Percentiles rank a stretch among this genome's conserved stretches.
Evolutionary conservation across 2,113 vertebrate species (phyloP).

Genomic region (Nothobranchius furzeri): DNA sequence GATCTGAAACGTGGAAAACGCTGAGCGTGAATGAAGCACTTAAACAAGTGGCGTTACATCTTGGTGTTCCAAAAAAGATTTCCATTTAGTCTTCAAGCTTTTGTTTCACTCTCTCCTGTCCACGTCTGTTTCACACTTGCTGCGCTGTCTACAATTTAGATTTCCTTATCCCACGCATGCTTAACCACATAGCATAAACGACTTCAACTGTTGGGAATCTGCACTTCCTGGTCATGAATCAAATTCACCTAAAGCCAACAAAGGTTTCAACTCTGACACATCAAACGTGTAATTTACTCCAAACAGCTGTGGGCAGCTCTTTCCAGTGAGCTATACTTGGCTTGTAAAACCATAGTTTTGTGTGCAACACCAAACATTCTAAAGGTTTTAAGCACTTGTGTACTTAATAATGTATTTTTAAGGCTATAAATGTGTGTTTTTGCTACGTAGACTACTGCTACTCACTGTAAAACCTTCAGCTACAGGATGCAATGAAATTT

Average conservation of each 20-base stretch:
- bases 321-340: slow-evolving; percentile 8
- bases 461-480: not conserved
- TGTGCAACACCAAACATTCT: not conserved
- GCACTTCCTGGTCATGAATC: slow-evolving; percentile 42
- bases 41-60: not conserved
- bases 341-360: slow-evolving; percentile 1
- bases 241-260: slow-evolving; percentile 29
- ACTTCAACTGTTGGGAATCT: slow-evolving; percentile 11
- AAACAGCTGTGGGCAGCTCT: slow-evolving; percentile 47
- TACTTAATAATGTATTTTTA: not conserved
- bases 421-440: not conserved
- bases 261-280: slow-evolving; percentile 22
- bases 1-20: slow-evolving; percentile 79
- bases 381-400: not conserved
- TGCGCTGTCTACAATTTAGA: not conserved
- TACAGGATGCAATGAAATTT: not conserved
- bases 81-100: not conserved
- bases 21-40: not conserved
- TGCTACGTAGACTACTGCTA: not conserved
- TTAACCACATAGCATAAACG: not conserved
- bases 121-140: slow-evolving; percentile 3
- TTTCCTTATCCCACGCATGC: slow-evolving; percentile 5
- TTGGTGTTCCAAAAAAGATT: not conserved
- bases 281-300: slow-evolving; percentile 32
- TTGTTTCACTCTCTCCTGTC: not conserved